These are phyloP conservation scores for Pangasius larnaudii DNA, from an alignment of 2,797 vertebrate genomes.

Conservation along the genomic window DNA sequence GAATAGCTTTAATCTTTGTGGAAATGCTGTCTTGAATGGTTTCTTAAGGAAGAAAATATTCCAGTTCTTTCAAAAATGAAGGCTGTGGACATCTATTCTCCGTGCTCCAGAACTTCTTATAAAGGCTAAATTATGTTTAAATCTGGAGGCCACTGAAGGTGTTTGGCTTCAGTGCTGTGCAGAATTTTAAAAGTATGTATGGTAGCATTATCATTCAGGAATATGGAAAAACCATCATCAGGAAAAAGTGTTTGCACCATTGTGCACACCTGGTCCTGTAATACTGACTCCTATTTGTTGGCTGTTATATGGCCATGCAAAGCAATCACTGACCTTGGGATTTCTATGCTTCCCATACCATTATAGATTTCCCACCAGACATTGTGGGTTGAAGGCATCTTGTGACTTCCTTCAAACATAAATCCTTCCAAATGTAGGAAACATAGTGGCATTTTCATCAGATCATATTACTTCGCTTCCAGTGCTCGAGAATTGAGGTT, in stretches of 20 bases:
- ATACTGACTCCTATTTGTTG: background rate
- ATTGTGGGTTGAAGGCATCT: background rate
- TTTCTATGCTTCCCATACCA: background rate
- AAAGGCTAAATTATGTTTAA: background rate
- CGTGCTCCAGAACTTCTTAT: background rate
- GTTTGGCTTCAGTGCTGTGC: too few relatives aligned
- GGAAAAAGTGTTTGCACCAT: background rate
- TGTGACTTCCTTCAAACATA: background rate
- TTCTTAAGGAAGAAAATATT: background rate
- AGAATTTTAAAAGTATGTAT: background rate
- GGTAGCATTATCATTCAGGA: background rate
- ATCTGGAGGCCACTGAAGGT: background rate
- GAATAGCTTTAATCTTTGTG: background rate
- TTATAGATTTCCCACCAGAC: background rate
- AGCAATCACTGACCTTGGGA: background rate
- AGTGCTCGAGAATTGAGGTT: too few relatives aligned
- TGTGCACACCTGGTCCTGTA: background rate
- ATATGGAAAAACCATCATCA: background rate
- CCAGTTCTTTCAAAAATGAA: background rate
- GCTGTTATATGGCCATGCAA: background rate
- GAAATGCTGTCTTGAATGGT: background rate
- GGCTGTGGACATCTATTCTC: background rate
- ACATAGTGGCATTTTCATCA: background rate
- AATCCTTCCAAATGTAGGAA: background rate
- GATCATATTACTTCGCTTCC: background rate